phyloP scores from a whole-genome alignment of 2,888 invertebrate genomes.

The Drosophila paracracens region DNA sequence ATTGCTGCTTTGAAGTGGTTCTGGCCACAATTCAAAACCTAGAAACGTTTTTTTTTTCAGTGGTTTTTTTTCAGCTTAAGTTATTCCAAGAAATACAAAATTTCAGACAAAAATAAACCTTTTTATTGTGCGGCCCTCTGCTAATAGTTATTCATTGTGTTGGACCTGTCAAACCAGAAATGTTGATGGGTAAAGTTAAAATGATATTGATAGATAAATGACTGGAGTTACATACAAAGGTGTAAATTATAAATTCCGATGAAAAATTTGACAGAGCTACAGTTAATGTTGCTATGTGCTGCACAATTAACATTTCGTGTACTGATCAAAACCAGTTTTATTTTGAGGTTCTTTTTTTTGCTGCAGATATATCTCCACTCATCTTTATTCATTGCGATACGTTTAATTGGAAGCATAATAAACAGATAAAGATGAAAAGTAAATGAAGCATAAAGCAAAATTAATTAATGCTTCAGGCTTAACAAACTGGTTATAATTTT shows the following conservation, averaged over 20 bases:
- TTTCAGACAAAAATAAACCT: not conserved
- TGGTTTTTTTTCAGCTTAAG: not conserved
- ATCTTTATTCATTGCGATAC: constrained; percentile 19
- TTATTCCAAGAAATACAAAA: not conserved
- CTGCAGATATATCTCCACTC: not conserved
- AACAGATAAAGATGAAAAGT: not conserved
- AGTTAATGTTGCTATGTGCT: not conserved
- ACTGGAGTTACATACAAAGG: not conserved
- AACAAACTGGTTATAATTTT: not conserved
- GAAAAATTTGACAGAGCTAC: constrained; percentile 2
- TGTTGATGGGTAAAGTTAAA: not conserved
- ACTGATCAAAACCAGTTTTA: constrained; percentile 19
- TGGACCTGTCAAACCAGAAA: not conserved
- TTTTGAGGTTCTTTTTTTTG: not conserved
- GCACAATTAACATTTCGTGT: constrained; percentile 12
- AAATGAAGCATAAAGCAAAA: not conserved
- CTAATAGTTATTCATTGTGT: not conserved
- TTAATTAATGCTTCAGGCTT: not conserved
- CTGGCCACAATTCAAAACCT: not conserved
- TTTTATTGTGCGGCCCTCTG: not conserved
- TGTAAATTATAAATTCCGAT: not conserved
- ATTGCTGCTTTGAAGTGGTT: not conserved
- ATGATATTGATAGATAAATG: not conserved
- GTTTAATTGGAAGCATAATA: constrained; percentile 3
- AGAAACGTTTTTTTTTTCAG: not conserved